Base-by-base conservation (phyloP, 2,888 invertebrate species). In the Epistrophe eligans region DNA sequence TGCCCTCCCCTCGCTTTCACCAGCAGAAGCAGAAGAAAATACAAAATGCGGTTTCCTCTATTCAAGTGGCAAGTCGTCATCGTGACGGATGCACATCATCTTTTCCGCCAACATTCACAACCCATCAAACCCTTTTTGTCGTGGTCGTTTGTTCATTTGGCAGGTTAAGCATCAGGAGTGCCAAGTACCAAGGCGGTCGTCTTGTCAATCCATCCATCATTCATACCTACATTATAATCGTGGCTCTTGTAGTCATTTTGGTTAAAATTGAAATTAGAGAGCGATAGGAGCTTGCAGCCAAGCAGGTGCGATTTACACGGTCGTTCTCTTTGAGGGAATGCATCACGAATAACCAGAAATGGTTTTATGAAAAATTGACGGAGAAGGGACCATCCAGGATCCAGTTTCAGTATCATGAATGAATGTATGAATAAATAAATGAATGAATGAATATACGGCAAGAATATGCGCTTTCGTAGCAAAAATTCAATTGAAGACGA, bases 41-140 rank as follows among this genome's bases (percentile, higher is more conserved):
- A 71, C 24, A 62, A 64, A 85, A 83, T 74, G 82, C 52, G 83
- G 79, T 83, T 87, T 87, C 87, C 87, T 87, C 83, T 76, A 74
- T 71, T 87, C 60, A 79, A 87, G 87, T 76, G 83, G 74, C 17
- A 40, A 67, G 40, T 24, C 67, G 28, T 70, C 77, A 28, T 73
- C 48, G 48, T 74, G 84, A 77, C 66, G 67, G 80, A 80, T 76
- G 72, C 57, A 55, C 77, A 71, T 67, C 71, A 64, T 50, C 74
- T 58, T 64, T 45, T 24, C 50, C 17, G 35, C 32, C 67, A 32
- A 24, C 43, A 32, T 43, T 43, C 60, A 35, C 57, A 50, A 64
- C 48, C 13, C 62, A 50, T 35, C 17, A 55, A 45, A 19, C 60
- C 32, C 11, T 74, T 60, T 38, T 48, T 50, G 24, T 28, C 70